Percentiles rank a stretch among this genome's conserved stretches.
These are phyloP conservation scores for Diplodus sargus DNA, from an alignment of 2,797 vertebrate species.

Conservation along the genomic window DNA sequence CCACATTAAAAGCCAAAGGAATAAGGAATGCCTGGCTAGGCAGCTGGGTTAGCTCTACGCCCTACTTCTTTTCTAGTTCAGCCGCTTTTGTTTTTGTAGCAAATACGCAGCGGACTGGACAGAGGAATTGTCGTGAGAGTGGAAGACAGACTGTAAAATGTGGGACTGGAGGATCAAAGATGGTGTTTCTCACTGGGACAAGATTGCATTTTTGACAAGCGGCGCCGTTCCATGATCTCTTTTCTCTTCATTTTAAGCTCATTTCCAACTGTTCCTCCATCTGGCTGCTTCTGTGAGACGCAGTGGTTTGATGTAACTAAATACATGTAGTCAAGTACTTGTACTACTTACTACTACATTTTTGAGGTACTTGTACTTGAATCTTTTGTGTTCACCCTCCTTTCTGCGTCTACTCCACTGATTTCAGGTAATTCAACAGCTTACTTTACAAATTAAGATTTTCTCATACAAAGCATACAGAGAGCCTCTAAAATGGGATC, in stretches of 20 bases:
- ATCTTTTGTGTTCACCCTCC: no score
- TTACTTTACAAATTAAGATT: no score
- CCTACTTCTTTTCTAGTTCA: constrained; percentile 81
- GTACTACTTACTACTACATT: no score
- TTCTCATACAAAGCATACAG: no score
- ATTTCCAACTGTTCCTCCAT: background rate
- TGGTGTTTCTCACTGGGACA: constrained; percentile 1
- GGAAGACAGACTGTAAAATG: constrained; percentile 32
- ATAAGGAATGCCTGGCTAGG: constrained; percentile 81
- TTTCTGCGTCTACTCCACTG: no score
- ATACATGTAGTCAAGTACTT: no score
- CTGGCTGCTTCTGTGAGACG: background rate
- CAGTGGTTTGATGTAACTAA: no score
- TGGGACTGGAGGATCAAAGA: constrained; percentile 31
- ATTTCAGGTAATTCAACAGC: no score
- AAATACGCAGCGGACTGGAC: constrained; percentile 57
- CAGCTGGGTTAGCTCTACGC: constrained; percentile 76
- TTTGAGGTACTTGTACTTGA: no score
- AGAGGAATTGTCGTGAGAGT: constrained; percentile 39
- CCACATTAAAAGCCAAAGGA: constrained; percentile 80
- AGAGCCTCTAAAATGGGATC: no score
- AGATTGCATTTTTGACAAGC: constrained; percentile 10
- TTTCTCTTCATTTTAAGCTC: constrained; percentile 11
- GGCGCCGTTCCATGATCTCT: background rate
- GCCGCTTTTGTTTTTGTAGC: constrained; percentile 63